Base-by-base conservation (phyloP, 1,140 invertebrate genomes). In the Geopemphigus sp. region DNA sequence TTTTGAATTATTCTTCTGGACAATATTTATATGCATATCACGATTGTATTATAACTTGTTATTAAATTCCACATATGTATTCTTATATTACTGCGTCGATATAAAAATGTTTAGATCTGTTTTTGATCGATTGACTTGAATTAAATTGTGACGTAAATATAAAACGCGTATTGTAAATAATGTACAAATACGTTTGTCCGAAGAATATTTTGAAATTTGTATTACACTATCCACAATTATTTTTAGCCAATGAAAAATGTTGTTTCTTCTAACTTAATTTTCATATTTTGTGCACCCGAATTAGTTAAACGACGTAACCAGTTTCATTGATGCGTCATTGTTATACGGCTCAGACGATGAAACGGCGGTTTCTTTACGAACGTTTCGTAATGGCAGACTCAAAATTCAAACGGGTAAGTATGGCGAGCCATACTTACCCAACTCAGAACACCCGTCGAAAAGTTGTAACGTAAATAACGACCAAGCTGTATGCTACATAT, bases 301-400 rank as follows among this genome's bases (percentile, higher is more conserved):
- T 54, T 26, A 78, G 74, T 17, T 24, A 47, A 63, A 63, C 24
- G 74, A 15, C 47, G 74, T 78, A 19, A 63, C 74, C 17, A 61
- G 74, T 50, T 78, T 78, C 50, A 10, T 78, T 4, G 74, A 78
- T 2, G 32, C 39, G 19, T 78, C 74, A 2, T 63, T 78, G 45
- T 63, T 78, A 29, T 78, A 78, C 45, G 74, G 74, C 12, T 78
- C 74, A 50, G 22, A 59, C 17, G 57, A 63, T 6, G 19, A 53
- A 0, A 63, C 0, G 12, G 39, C 74, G 11, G 3, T 0, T 26
- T 15, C 5, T 12, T 26, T 78, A 5, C 12, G 74, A 19, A 26
- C 32, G 5, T 63, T 63, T 0, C 5, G 0, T 26, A 2, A 61
- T 14, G 74, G 74, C 15, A 63, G 29, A 19, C 57, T 78, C 14